Evolutionary conservation across 2,113 vertebrate species (phyloP).

Genomic region (Rhagologus leucostigma): DNA sequence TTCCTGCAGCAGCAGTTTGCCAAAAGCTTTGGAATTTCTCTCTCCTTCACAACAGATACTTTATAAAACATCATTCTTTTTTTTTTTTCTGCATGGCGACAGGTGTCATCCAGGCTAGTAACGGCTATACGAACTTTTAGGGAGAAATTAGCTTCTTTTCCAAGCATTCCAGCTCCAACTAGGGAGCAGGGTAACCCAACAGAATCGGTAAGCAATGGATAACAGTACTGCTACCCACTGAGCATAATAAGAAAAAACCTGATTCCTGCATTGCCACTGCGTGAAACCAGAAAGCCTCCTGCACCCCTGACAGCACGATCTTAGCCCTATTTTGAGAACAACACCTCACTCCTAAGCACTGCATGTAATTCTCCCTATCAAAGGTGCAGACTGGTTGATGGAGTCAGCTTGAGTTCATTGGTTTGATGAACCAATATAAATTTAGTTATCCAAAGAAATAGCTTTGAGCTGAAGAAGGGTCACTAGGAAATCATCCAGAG

Average conservation of each 20-base stretch:
- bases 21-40: background rate
- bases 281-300: background rate
- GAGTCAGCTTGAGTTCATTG: background rate
- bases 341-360: background rate
- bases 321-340: background rate
- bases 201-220: background rate
- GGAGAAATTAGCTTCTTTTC: background rate
- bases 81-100: background rate
- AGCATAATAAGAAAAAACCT: background rate
- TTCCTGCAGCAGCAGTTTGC: background rate
- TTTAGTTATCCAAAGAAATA: background rate
- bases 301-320: background rate
- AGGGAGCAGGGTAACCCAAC: background rate
- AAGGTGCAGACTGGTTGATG: background rate
- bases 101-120: background rate
- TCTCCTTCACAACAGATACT: background rate
- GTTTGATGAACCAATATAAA: background rate
- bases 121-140: background rate
- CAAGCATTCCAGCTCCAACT: background rate
- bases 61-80: background rate
- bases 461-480: background rate
- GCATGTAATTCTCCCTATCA: background rate
- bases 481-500: background rate
- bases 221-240: background rate
- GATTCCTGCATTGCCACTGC: background rate